Conservation (phyloP, 2,113 vertebrate species). For the Gnathochromis pfefferi region DNA sequence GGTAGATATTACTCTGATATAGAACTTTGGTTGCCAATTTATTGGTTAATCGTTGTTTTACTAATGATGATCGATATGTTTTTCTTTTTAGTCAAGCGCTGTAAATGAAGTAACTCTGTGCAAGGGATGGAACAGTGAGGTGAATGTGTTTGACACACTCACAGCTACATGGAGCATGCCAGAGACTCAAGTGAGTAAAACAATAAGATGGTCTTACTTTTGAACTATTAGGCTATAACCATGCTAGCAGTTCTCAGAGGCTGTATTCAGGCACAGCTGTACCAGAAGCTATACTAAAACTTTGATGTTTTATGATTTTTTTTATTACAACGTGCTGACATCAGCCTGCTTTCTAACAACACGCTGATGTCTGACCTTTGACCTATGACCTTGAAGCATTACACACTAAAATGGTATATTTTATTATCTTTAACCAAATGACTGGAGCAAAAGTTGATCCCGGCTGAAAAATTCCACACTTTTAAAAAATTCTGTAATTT, state of each 20-base stretch:
- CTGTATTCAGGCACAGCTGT: not conserved
- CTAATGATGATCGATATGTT: not conserved
- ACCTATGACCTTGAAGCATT: not conserved
- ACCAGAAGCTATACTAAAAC: not conserved
- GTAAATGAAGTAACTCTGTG: slow-evolving; percentile 35
- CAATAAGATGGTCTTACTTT: not conserved
- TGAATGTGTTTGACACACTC: slow-evolving; percentile 51
- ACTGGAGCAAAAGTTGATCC: not conserved
- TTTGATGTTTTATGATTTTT: not conserved
- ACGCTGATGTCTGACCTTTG: not conserved
- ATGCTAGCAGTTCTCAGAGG: not conserved
- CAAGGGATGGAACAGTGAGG: slow-evolving; percentile 74
- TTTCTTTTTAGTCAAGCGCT: slow-evolving; percentile 29
- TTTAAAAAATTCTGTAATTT: accelerated
- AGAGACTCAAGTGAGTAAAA: slow-evolving; percentile 44
- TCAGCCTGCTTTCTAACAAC: not conserved
- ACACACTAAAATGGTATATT: not conserved
- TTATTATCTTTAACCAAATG: not conserved
- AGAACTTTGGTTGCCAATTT: not conserved
- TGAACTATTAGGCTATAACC: not conserved
- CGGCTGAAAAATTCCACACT: not conserved
- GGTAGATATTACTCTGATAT: slow-evolving; percentile 19
- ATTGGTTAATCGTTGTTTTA: not conserved
- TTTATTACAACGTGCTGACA: not conserved
- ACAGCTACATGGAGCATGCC: slow-evolving; percentile 57